Conservation (phyloP, 2,113 vertebrate genomes). For the Lasiurus borealis region DNA sequence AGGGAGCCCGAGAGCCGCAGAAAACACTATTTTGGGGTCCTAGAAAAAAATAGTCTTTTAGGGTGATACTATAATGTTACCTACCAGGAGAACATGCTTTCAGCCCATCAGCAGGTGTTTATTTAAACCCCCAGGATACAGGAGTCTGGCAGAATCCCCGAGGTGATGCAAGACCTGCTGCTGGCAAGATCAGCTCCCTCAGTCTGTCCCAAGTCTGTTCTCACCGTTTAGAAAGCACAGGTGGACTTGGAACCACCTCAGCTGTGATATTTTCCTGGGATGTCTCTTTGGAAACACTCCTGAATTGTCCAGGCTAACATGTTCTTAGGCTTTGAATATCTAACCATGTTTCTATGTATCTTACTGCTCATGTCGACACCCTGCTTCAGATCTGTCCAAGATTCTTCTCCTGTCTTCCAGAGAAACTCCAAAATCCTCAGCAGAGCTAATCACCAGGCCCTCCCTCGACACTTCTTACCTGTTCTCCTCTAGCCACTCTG, state of each 20-base stretch:
- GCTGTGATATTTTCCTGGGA: neutral
- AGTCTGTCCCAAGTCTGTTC: neutral
- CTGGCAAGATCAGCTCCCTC: neutral
- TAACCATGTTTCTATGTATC: neutral
- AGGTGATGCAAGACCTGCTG: accelerated
- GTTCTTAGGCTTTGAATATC: neutral
- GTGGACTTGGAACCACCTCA: neutral
- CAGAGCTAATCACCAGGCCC: neutral
- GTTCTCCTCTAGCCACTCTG: neutral
- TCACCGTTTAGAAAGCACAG: neutral
- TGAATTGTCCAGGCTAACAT: neutral
- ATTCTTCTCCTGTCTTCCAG: neutral
- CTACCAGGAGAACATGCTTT: neutral
- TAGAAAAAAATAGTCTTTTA: neutral
- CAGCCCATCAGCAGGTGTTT: neutral
- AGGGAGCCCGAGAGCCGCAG: too few relatives aligned
- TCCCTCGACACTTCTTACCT: neutral
- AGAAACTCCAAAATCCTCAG: neutral
- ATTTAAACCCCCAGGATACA: neutral
- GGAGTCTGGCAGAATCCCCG: neutral
- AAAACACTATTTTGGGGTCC: neutral
- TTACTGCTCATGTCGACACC: neutral
- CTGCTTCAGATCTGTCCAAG: neutral
- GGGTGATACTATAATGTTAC: accelerated
- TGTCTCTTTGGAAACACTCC: neutral